Base-by-base conservation (phyloP, 2,113 vertebrate genomes). In the Butorides virescens region DNA sequence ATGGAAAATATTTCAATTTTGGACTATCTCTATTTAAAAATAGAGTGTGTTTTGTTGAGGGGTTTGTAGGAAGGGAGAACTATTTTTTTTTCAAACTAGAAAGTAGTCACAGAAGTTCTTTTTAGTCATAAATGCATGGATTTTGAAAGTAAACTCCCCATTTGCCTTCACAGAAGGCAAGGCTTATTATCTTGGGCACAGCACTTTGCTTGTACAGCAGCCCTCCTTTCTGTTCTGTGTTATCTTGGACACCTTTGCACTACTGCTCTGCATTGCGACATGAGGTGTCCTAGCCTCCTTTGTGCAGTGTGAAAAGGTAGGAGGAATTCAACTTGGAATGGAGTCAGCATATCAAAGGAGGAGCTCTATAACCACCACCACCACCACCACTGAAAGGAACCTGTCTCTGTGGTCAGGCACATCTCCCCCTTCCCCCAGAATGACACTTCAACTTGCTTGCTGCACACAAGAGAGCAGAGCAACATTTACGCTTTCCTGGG, bases 401-500 rank as follows among this genome's bases (percentile, higher is more conserved):
- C 15, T 63, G 15, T 36, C 29, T 52, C 22, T 52, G 36, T 42
- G 37, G 27, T 34, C 22, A 36, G 39, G 22, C 25, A 37, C 36
- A 47, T 44, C 30, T 42, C 5, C 7, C 10, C 8, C 2, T 19
- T 36, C 1, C 16, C 5, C 11, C 9, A 77, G 39, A 13, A 26
- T 1, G 2, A 8, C 10, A 20, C 59, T 61, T 18, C 1, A 2
- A 34, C 37, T 34, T 15, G 11, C 15, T 80, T 58, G 29, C n/a
- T 42, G 37, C 13, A 2, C 15, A 32, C 4, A 29, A 3, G 5
- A 19, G 5, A 80, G 18, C 21, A 23, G 26, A 86, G 36, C 15
- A 77, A 5, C 16, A 34, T 9, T 29, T 22, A 7, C 0, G 5
- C 11, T 65, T 74, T 52, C 16, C 25, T 2, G 1, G 42, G 25